Evolutionary conservation across 2,888 invertebrate genomes (phyloP).

Genomic region (Quadriops clusia): DNA sequence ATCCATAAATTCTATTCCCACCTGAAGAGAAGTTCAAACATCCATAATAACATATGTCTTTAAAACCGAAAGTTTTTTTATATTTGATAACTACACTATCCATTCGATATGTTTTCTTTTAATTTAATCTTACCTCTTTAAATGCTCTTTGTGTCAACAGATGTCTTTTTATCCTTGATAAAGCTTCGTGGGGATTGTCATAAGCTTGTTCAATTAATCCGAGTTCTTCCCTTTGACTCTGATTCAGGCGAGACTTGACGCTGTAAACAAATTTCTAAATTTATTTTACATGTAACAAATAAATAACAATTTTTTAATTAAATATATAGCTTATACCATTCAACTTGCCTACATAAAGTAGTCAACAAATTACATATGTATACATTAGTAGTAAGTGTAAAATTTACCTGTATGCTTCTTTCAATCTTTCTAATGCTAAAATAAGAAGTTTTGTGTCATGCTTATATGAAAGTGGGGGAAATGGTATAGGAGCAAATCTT

Average conservation of each 20-base stretch:
- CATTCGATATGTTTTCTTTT: too few species aligned
- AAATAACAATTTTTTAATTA: neutral
- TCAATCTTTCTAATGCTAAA: slow-evolving; percentile 87
- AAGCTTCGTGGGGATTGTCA: slow-evolving; percentile 98
- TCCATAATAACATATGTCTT: neutral
- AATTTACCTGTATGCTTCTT: slow-evolving; percentile 88
- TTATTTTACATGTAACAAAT: neutral
- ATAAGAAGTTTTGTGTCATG: slow-evolving; percentile 98
- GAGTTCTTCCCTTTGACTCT: slow-evolving; percentile 96
- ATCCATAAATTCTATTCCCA: slow-evolving; percentile 99
- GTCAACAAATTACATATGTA: too few species aligned
- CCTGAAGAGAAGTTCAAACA: slow-evolving; percentile 26
- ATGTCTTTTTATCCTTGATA: slow-evolving; percentile 98
- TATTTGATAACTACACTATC: neutral
- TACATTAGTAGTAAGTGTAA: too few species aligned
- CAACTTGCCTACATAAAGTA: neutral
- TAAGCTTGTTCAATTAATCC: slow-evolving; percentile 99
- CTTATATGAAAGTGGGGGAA: slow-evolving; percentile 98
- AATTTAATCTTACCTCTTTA: slow-evolving; percentile 76
- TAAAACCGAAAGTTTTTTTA: slow-evolving; percentile 3
- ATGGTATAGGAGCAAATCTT: slow-evolving; percentile 97
- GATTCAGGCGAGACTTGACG: slow-evolving; percentile 93
- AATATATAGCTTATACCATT: slow-evolving; percentile 2
- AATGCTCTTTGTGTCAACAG: slow-evolving; percentile 95
- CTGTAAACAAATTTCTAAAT: slow-evolving; percentile 36